Evolutionary conservation across 1,140 invertebrate genomes (phyloP), one percentile per base, ranked within the genome.

Genomic region (Leptopilina boulardi): DNA sequence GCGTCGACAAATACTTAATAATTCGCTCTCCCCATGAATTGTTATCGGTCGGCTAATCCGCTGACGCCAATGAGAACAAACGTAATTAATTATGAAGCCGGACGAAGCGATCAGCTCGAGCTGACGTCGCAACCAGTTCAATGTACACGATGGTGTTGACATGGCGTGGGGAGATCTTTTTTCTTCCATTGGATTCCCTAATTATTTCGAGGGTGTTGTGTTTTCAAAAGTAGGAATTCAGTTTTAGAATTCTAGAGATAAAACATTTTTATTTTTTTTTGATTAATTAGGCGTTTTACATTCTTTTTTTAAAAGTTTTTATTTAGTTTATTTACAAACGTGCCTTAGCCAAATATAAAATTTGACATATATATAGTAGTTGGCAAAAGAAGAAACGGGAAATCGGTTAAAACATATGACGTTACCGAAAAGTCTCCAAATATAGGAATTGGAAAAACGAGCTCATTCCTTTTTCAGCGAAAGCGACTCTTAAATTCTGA

Each of bases 1-100:
- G 76, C 78, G 77, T 38, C 76, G 76, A 81, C 82, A 80, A 81
- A 79, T 81, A 81, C 77, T 85, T 84, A 84, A 84, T 83, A 79
- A 80, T 76, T 82, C 70, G 70, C 73, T 76, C 73, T 76, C 76
- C 75, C 76, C 71, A 72, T 77, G 75, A 78, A 79, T 79, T 75
- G 73, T 77, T 80, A 79, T 78, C 79, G 78, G 71, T 75, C 70
- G 34, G 75, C 73, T 78, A 78, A 82, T 82, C 76, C 76, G 75
- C 70, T 76, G 79, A 80, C 77, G 73, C 77, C 73, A 77, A 15
- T 70, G 71, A 44, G 73, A 75, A 73, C 73, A 72, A 79, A 78
- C 80, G 77, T 77, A 75, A 82, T 78, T 81, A 83, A 83, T 83
- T 79, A 83, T 80, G 76, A 42, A 77, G 76, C 74, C 44, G 70